Conservation (phyloP, 2,113 vertebrate species). For the Cyprinodon brontotheroides region DNA sequence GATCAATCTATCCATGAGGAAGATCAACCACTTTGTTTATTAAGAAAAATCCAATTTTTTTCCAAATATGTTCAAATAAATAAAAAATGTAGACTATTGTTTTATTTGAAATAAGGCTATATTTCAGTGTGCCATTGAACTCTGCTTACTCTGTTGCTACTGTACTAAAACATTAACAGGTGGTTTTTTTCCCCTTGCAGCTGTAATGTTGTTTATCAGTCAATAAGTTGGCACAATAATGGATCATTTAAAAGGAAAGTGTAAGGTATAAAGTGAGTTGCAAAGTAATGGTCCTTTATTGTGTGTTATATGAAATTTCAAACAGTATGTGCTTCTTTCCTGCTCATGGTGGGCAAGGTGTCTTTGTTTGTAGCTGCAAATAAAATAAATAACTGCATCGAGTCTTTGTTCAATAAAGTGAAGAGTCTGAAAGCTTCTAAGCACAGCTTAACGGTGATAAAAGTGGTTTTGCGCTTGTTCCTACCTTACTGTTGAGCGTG, state of each 20-base stretch:
- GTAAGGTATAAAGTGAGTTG: background rate
- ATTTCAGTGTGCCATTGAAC: background rate
- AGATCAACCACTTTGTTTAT: background rate
- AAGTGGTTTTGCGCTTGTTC: conserved; percentile 57
- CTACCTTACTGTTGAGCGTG: conserved; percentile 40
- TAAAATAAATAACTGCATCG: conserved; percentile 17
- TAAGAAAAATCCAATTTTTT: background rate
- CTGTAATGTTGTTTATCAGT: background rate
- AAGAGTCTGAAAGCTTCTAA: conserved; percentile 35
- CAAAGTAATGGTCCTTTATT: background rate
- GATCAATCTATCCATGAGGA: background rate
- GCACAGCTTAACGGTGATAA: conserved; percentile 38
- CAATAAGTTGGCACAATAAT: background rate
- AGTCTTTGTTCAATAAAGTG: conserved; percentile 11
- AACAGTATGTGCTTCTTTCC: background rate
- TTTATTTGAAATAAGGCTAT: background rate
- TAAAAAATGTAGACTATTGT: background rate
- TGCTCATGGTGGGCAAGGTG: conserved; percentile 13
- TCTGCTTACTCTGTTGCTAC: background rate
- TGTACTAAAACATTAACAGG: background rate
- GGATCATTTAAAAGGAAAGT: background rate
- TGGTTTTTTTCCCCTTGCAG: background rate
- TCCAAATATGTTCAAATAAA: background rate
- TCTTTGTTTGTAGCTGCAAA: conserved; percentile 27
- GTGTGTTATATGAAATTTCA: background rate